Conservation (phyloP, 2,888 invertebrate genomes). For the Mythimna impura region DNA sequence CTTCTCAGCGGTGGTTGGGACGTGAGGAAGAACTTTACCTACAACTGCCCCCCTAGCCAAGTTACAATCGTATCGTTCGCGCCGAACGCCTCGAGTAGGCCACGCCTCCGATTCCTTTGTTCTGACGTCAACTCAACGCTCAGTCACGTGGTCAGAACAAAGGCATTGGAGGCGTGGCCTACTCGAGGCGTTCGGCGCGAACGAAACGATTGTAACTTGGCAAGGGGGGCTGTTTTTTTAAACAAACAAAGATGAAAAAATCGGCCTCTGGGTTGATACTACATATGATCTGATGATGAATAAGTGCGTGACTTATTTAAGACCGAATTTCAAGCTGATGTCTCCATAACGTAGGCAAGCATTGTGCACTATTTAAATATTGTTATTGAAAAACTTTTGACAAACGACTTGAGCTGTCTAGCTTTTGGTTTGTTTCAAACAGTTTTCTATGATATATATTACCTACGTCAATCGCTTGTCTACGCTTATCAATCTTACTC, state of each 20-base stretch:
- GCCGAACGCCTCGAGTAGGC: no score
- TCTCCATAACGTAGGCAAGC: not conserved
- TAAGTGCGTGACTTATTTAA: not conserved
- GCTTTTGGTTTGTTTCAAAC: conserved; percentile 1
- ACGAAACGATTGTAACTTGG: no score
- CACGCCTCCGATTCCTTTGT: no score
- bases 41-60: no score
- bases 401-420: not conserved
- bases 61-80: no score
- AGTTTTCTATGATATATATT: not conserved
- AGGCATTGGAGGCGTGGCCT: no score
- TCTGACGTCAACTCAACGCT: no score
- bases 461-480: conserved; percentile 25
- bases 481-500: conserved; percentile 22
- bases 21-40: not conserved
- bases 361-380: conserved; percentile 18
- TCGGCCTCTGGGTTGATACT: not conserved
- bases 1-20: no score
- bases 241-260: not conserved
- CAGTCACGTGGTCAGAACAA: no score
- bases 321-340: not conserved
- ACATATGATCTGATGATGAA: no score
- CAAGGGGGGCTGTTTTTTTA: not conserved
- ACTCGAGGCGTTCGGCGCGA: no score
- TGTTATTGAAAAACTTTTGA: not conserved